phyloP scores from a whole-genome alignment of 2,113 vertebrate genomes.

The Pachyramphus minor region DNA sequence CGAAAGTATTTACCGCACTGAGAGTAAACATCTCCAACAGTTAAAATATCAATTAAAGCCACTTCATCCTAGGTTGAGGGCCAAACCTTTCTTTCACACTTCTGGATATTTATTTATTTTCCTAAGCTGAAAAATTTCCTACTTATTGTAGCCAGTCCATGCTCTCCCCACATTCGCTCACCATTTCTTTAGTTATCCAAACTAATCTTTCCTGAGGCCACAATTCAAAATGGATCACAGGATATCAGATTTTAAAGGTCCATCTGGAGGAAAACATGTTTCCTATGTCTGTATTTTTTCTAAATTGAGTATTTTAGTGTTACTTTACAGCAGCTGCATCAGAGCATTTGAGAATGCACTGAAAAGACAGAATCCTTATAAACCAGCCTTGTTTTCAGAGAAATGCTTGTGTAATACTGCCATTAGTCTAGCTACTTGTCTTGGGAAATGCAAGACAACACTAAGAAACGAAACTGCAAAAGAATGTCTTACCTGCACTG shows the following conservation, averaged over 20 bases:
- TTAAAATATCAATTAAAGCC: not conserved
- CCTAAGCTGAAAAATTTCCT: not conserved
- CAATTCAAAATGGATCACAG: not conserved
- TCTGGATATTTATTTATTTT: not conserved
- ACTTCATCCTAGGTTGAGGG: not conserved
- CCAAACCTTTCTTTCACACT: not conserved
- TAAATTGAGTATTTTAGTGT: not conserved
- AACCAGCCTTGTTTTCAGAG: not conserved
- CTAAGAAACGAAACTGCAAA: not conserved
- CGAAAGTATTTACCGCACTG: not conserved
- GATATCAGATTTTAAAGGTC: not conserved
- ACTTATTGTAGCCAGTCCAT: not conserved
- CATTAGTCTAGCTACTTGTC: not conserved
- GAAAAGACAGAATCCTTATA: not conserved
- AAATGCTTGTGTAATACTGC: not conserved
- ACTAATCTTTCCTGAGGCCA: not conserved
- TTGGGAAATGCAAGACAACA: not conserved
- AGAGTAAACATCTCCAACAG: not conserved
- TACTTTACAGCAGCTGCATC: not conserved
- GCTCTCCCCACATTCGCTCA: not conserved
- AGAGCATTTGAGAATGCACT: not conserved
- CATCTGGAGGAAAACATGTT: not conserved
- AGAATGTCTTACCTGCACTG: slow-evolving; percentile 73
- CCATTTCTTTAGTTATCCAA: not conserved
- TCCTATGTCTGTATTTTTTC: not conserved